These are phyloP conservation scores for Phyllopteryx taeniolatus DNA, from an alignment of 2,113 vertebrate species.

Conservation along the genomic window DNA sequence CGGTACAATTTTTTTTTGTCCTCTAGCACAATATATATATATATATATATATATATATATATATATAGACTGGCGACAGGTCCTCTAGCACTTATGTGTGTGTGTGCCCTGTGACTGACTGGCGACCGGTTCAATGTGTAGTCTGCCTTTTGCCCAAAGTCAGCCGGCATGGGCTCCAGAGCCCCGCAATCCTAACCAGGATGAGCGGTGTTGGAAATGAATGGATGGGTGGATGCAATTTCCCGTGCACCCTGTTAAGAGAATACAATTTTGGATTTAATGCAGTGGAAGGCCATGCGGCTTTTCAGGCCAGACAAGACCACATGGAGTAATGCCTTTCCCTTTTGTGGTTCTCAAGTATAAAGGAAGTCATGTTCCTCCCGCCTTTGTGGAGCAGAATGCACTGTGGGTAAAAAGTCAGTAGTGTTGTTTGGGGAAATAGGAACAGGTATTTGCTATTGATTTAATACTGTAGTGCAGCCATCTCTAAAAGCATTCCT, in stretches of 20 bases:
- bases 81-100: too few species aligned
- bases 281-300: constrained; percentile 17
- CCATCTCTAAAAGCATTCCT: constrained; percentile 57
- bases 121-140: too few species aligned
- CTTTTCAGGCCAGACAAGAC: constrained; percentile 32
- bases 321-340: constrained; percentile 20
- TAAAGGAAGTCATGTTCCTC: constrained; percentile 14
- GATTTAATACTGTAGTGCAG: constrained; percentile 48
- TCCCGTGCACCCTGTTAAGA: constrained; percentile 12
- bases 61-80: too few species aligned
- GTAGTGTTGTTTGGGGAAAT: constrained; percentile 44
- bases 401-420: constrained; percentile 1
- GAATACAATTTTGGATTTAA: constrained; percentile 2
- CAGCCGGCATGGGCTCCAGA: too few species aligned
- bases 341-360: constrained; percentile 7
- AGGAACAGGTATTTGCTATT: constrained; percentile 53
- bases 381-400: constrained; percentile 14
- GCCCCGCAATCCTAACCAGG: too few species aligned
- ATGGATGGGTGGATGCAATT: neutral
- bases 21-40: too few species aligned
- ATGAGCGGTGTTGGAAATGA: too few species aligned
- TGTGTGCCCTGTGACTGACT: too few species aligned
- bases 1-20: too few species aligned
- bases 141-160: too few species aligned
- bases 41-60: too few species aligned